Conservation (phyloP, 2,888 invertebrate species). For the Pandemis corylana region DNA sequence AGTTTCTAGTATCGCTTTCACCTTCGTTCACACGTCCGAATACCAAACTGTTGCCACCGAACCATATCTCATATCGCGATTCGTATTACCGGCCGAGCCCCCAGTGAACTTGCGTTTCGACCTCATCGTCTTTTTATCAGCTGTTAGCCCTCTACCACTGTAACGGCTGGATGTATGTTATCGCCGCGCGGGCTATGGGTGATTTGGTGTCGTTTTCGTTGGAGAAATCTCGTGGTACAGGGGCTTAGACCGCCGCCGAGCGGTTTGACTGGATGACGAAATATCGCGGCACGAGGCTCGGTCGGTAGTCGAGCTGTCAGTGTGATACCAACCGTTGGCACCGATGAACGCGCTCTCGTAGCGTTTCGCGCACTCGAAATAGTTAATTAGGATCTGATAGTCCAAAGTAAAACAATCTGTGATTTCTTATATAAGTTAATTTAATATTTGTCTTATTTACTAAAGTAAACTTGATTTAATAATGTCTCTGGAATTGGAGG, state of each 20-base stretch:
- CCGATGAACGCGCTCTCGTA: conserved; percentile 56
- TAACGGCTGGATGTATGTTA: conserved; percentile 25
- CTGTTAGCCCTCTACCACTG: conserved; percentile 57
- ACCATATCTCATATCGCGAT: conserved; percentile 49
- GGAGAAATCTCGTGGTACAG: conserved; percentile 40
- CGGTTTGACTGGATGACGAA: conserved; percentile 65
- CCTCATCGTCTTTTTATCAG: conserved; percentile 64
- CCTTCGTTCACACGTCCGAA: conserved; percentile 48
- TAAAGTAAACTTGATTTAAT: conserved; percentile 54
- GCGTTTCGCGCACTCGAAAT: conserved; percentile 62
- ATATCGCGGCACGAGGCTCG: conserved; percentile 49
- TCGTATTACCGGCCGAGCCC: conserved; percentile 66
- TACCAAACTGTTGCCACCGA: conserved; percentile 50
- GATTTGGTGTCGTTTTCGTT: conserved; percentile 28
- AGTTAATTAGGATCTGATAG: conserved; percentile 68
- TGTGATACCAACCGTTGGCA: conserved; percentile 65
- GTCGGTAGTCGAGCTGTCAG: conserved; percentile 51
- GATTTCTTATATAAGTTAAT: conserved; percentile 61
- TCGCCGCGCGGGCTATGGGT: conserved; percentile 22
- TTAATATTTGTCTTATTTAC: conserved; percentile 54
- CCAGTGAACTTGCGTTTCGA: conserved; percentile 67
- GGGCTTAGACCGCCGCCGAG: conserved; percentile 58
- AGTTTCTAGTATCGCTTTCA: conserved; percentile 35
- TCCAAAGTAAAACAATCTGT: conserved; percentile 69
- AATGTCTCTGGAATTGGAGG: conserved; percentile 88